Evolutionary conservation across 2,113 vertebrate species (phyloP).

Genomic region (Dermatemys mawii): DNA sequence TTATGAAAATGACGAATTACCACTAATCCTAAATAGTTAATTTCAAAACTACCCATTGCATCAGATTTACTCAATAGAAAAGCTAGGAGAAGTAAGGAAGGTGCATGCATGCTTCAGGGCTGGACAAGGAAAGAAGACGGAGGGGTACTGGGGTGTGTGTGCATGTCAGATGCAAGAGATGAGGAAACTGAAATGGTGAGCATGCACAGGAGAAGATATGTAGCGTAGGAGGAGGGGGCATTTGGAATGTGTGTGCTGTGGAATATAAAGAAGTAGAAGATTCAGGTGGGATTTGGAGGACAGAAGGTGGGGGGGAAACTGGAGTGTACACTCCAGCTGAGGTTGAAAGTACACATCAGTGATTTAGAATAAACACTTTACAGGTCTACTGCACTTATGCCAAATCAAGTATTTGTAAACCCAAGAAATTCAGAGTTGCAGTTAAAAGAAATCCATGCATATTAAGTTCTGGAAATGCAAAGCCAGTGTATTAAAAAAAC

Average conservation of each 20-base stretch:
- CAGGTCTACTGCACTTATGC: background rate
- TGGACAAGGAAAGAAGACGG: background rate
- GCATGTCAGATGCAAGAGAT: background rate
- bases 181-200: too few relatives aligned
- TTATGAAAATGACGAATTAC: accelerated
- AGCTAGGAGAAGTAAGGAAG: background rate
- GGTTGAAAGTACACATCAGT: background rate
- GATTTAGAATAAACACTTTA: background rate
- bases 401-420: background rate
- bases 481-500: accelerated
- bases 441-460: background rate
- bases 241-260: background rate
- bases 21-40: accelerated
- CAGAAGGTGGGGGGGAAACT: too few relatives aligned
- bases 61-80: background rate
- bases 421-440: too few relatives aligned
- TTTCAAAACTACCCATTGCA: background rate
- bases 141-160: background rate
- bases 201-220: too few relatives aligned
- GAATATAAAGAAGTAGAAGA: background rate
- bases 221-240: background rate
- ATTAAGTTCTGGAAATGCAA: background rate
- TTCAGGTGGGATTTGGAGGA: background rate
- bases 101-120: too few relatives aligned
- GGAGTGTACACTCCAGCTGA: background rate